Conservation (phyloP, 2,888 invertebrate species). For the Drosophila mimetica region DNA sequence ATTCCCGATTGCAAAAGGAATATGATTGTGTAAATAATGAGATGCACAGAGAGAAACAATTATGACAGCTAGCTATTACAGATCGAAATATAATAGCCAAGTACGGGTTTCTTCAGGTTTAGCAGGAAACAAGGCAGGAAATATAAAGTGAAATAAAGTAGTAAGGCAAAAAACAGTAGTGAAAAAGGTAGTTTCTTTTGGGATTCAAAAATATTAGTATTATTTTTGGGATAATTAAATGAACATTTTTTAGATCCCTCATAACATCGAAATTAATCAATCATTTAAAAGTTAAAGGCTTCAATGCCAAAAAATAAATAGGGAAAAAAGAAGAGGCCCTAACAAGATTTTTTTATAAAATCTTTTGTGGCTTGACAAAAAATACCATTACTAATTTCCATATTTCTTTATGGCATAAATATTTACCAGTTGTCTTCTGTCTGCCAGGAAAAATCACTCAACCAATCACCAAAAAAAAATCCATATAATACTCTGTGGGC, state of each 20-base stretch:
- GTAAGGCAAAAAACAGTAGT: background rate
- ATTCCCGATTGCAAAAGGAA: slow-evolving; percentile 32
- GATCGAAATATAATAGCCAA: background rate
- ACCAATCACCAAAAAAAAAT: slow-evolving; percentile 4
- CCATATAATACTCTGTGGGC: slow-evolving; percentile 6
- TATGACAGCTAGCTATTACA: background rate
- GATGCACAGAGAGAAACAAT: background rate
- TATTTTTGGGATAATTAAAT: background rate
- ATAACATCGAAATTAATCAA: background rate
- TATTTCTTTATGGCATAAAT: slow-evolving; percentile 1
- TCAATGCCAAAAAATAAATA: background rate
- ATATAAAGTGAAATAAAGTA: background rate
- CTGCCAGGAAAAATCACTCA: slow-evolving; percentile 2
- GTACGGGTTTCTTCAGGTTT: too few species aligned
- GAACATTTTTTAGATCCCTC: background rate
- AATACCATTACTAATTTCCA: background rate
- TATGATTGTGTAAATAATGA: slow-evolving; percentile 22
- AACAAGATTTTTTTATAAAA: background rate
- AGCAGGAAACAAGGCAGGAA: background rate
- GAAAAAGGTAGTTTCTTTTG: too few species aligned
- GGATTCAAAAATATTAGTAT: background rate
- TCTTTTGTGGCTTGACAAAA: background rate
- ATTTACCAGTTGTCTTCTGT: slow-evolving; percentile 1
- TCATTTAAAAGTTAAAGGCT: background rate
- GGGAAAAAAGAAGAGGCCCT: background rate